A percentile compares a stretch with the other conserved stretches of the same genome.
Conservation (phyloP, 2,888 invertebrate species). For the Dexiosoma caninum region DNA sequence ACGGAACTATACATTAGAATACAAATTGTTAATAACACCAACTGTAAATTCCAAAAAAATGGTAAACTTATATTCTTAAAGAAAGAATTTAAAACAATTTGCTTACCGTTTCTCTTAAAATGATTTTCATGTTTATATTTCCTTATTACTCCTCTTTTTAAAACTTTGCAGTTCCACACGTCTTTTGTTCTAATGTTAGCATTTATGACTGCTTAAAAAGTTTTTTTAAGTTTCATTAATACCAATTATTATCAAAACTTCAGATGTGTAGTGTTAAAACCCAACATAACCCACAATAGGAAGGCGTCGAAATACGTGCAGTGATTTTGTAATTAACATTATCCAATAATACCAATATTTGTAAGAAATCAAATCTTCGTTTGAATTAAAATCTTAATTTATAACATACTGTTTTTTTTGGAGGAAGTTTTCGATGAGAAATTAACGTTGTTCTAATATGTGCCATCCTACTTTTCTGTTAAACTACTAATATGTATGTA, state of each 20-base stretch:
- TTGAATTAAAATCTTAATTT: too few species aligned
- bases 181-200: slow-evolving; percentile 3
- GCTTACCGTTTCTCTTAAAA: not conserved
- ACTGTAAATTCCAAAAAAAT: slow-evolving; percentile 2
- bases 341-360: too few species aligned
- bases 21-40: not conserved
- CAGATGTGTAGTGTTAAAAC: too few species aligned
- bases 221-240: too few species aligned
- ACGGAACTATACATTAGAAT: slow-evolving; percentile 1
- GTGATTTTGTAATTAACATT: too few species aligned
- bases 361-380: too few species aligned
- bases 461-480: slow-evolving; percentile 4
- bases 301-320: too few species aligned
- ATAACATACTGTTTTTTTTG: too few species aligned
- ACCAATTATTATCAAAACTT: not conserved
- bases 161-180: not conserved
- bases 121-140: not conserved
- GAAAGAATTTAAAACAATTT: not conserved
- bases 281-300: too few species aligned
- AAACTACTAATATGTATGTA: not conserved
- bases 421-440: too few species aligned
- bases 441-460: too few species aligned
- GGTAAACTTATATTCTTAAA: not conserved
- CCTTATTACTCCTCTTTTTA: not conserved
- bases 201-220: slow-evolving; percentile 6